Percentiles rank a stretch among this genome's conserved stretches.
These are phyloP conservation scores for Caerostris darwini DNA, from an alignment of 1,140 invertebrate species.

Conservation along the genomic window DNA sequence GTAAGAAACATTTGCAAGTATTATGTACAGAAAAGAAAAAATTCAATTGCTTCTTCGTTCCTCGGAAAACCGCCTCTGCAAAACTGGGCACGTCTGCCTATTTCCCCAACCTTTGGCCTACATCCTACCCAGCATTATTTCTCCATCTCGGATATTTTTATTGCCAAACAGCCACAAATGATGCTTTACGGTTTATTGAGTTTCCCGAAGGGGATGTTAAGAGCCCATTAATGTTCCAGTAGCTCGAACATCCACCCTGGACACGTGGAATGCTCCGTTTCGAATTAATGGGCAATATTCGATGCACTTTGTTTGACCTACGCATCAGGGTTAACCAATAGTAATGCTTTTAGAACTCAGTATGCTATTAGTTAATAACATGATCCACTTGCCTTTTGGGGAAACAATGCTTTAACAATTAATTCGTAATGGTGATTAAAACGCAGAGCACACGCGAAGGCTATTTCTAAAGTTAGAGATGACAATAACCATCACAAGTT, in stretches of 20 bases:
- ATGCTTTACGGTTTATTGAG: conserved; percentile 17
- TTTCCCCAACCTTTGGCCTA: neutral
- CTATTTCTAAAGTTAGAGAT: too few relatives aligned
- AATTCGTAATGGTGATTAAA: too few relatives aligned
- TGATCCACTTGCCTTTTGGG: too few relatives aligned
- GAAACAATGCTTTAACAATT: too few relatives aligned
- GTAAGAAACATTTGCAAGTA: too few relatives aligned
- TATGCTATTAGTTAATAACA: too few relatives aligned
- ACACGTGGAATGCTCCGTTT: neutral
- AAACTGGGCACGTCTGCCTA: neutral
- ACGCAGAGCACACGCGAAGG: too few relatives aligned
- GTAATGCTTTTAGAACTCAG: too few relatives aligned
- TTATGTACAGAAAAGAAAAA: too few relatives aligned
- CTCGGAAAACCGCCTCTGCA: neutral
- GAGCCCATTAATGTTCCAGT: neutral
- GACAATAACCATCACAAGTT: too few relatives aligned
- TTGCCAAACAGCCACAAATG: neutral
- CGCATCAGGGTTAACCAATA: too few relatives aligned
- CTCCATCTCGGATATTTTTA: conserved; percentile 10
- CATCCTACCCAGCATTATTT: neutral
- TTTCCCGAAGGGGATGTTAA: conserved; percentile 7
- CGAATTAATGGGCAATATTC: neutral
- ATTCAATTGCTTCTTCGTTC: neutral
- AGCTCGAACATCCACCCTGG: neutral
- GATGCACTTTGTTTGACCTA: neutral